Evolutionary conservation across 2,113 vertebrate species (phyloP).

Genomic region (Sigmodon hispidus): DNA sequence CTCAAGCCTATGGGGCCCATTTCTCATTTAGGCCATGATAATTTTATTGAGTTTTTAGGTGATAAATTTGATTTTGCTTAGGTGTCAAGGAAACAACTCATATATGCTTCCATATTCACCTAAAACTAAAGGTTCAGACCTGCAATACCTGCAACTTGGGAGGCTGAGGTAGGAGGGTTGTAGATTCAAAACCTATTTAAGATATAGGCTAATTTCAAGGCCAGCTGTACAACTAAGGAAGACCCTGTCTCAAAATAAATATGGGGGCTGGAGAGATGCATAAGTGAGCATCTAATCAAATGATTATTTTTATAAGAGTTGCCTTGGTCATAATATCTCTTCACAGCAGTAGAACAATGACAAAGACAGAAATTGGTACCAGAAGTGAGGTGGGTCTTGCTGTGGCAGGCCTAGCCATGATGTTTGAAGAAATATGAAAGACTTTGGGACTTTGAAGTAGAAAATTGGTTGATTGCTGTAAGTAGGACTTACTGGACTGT

Average conservation of each 20-base stretch:
- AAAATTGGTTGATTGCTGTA: neutral
- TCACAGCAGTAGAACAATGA: neutral
- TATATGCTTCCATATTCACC: neutral
- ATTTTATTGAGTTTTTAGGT: slow-evolving; percentile 45
- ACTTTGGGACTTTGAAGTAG: neutral
- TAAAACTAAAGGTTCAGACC: neutral
- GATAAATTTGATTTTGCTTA: neutral
- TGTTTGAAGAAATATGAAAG: neutral
- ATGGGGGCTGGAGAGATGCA: neutral
- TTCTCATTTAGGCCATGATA: neutral
- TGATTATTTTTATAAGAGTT: neutral
- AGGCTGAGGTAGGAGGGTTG: neutral
- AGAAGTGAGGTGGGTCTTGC: neutral
- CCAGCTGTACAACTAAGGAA: neutral
- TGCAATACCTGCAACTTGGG: neutral
- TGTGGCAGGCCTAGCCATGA: neutral
- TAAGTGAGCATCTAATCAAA: neutral
- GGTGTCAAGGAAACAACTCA: neutral
- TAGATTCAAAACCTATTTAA: neutral
- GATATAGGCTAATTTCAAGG: neutral
- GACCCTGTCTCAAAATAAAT: neutral
- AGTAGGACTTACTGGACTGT: neutral
- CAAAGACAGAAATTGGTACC: neutral
- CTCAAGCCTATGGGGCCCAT: neutral
- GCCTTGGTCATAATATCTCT: neutral